phyloP scores from a whole-genome alignment of 1,140 invertebrate species.

The Listronotus bonariensis region DNA sequence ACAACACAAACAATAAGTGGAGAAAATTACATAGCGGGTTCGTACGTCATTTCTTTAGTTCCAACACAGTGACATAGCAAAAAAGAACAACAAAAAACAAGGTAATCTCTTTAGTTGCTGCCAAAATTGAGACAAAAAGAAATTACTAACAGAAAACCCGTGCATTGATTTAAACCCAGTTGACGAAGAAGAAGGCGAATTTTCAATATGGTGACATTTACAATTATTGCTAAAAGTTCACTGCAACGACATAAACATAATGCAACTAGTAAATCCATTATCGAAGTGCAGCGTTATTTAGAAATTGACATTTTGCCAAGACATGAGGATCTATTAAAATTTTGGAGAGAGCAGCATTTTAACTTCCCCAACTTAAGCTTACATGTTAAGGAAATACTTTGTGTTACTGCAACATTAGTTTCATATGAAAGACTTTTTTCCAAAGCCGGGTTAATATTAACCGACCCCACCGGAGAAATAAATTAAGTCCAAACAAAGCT shows the following conservation, averaged over 20 bases:
- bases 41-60: constrained; percentile 25
- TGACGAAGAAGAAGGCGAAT: not conserved
- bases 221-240: not conserved
- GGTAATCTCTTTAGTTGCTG: not conserved
- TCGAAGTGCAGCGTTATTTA: not conserved
- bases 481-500: too few relatives aligned
- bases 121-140: not conserved
- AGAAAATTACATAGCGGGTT: constrained; percentile 45
- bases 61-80: not conserved
- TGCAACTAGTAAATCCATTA: not conserved
- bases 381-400: not conserved
- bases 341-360: not conserved
- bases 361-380: constrained; percentile 1
- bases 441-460: constrained; percentile 3
- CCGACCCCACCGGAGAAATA: not conserved
- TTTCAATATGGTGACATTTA: not conserved
- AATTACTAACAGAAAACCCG: not conserved
- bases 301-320: constrained; percentile 1
- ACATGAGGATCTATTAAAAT: constrained; percentile 9
- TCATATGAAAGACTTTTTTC: constrained; percentile 8
- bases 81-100: not conserved
- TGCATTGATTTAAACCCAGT: not conserved
- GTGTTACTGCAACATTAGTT: constrained; percentile 1
- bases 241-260: not conserved
- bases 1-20: constrained; percentile 46